Base-by-base conservation (phyloP, 2,113 vertebrate genomes). In the Morone saxatilis region DNA sequence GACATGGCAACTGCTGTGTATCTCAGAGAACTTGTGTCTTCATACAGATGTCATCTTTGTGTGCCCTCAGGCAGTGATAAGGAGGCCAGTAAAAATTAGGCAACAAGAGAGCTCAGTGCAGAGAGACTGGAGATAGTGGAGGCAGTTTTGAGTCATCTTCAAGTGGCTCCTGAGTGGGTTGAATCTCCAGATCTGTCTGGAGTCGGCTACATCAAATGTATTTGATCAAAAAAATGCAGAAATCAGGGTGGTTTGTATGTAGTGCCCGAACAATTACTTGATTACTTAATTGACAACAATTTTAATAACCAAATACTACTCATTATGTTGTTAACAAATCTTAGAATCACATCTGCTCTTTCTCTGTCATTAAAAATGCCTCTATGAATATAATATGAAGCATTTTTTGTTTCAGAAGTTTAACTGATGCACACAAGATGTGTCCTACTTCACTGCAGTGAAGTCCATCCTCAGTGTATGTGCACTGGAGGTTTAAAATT, bases 1-100 rank as follows among this genome's bases (percentile, higher is more conserved):
- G 65, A 65, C 62, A 9, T 11, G 43, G 40, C 16, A 22, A 57
- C 77, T 14, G 59, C 66, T 10, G 74, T 9, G 54, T 19, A 9
- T 68, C 71, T 75, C 43, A 40, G 61, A 68, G 17, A 40, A 78
- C 53, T 53, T 2, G 67, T 31, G 60, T 75, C 81, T 57, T 60
- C 14, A 4, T 12, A 53, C 66, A 65, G 66, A 71, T 56, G 81
- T 74, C 60, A 66, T 78, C 63, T 76, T 56, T 69, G 57, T 76
- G 69, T 40, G 47, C 14, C 16, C 45, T 81, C 76, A 9, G 36
- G 53, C 57, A 22, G 78, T 41, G 69, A 86, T 87, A 80, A 89
- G 81, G 45, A 73, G 40, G 59, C 59, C 53, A 17, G 59, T 6
- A 67, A 72, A 78, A 86, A 87, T 84, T 72, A 78, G 83, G 50